Conservation (phyloP, 2,113 vertebrate genomes). For the Agapornis roseicollis region DNA sequence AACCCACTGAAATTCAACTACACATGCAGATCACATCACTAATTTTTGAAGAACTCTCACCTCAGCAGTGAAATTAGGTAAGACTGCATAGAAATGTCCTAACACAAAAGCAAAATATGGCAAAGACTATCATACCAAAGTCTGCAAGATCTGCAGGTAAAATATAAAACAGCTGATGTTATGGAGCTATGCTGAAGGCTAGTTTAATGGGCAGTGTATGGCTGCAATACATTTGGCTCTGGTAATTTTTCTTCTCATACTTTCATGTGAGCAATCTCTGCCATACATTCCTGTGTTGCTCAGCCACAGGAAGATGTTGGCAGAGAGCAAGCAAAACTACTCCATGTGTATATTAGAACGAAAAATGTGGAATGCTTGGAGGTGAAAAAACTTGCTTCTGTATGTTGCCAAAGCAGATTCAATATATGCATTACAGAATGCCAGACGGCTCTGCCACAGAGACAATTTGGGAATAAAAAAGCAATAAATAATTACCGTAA, state of each 20-base stretch:
- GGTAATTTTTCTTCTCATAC: not conserved
- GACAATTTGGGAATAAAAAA: not conserved
- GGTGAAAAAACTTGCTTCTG: not conserved
- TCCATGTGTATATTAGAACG: not conserved
- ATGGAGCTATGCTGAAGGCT: not conserved
- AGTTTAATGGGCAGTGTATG: not conserved
- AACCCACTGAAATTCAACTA: not conserved
- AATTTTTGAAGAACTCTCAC: not conserved
- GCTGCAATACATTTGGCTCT: not conserved
- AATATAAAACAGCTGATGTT: not conserved
- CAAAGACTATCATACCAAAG: not conserved
- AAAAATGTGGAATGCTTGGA: slow-evolving; percentile 25
- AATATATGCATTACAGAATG: not conserved
- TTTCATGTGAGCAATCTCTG: not conserved
- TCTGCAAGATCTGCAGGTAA: not conserved
- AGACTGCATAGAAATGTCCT: not conserved
- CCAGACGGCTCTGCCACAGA: not conserved
- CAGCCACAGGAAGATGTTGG: not conserved
- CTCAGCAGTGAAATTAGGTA: not conserved
- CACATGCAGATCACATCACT: not conserved
- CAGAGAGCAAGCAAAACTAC: not conserved
- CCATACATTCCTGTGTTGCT: slow-evolving; percentile 17
- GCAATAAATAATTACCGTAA: not conserved
- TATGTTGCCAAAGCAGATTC: not conserved
- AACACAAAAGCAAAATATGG: not conserved